These are phyloP conservation scores for Cephalophus harveyi DNA, from an alignment of 2,113 vertebrate genomes.

Conservation along the genomic window DNA sequence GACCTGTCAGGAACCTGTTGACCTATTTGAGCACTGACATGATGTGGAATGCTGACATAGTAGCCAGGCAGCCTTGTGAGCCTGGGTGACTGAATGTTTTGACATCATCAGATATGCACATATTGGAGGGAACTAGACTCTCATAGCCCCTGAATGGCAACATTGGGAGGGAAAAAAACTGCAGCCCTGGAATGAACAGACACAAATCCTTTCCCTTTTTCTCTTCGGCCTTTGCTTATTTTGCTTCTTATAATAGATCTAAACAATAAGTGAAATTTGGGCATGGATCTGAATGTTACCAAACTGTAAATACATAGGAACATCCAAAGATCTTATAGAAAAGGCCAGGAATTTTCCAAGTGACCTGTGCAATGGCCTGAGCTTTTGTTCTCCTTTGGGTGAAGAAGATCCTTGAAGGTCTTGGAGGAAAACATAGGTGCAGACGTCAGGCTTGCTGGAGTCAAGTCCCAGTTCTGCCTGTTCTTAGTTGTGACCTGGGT, in stretches of 20 bases:
- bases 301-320: slow-evolving; percentile 21
- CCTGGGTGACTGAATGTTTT: not conserved
- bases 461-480: not conserved
- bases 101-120: not conserved
- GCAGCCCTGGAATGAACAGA: not conserved
- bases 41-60: not conserved
- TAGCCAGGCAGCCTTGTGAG: not conserved
- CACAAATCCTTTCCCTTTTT: not conserved
- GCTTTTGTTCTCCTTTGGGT: not conserved
- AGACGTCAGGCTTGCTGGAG: not conserved
- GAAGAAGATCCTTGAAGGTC: not conserved
- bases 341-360: slow-evolving; percentile 12
- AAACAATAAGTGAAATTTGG: slow-evolving; percentile 37
- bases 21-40: not conserved
- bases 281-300: not conserved
- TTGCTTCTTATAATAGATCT: slow-evolving; percentile 20
- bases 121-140: not conserved
- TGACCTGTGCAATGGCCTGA: not conserved
- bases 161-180: not conserved
- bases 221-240: not conserved
- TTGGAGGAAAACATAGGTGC: not conserved
- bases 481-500: not conserved
- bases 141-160: not conserved
- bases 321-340: not conserved
- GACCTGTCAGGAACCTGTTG: slow-evolving; percentile 5